These are phyloP conservation scores for Semnornis frantzii DNA, from an alignment of 2,113 vertebrate genomes.

Conservation along the genomic window DNA sequence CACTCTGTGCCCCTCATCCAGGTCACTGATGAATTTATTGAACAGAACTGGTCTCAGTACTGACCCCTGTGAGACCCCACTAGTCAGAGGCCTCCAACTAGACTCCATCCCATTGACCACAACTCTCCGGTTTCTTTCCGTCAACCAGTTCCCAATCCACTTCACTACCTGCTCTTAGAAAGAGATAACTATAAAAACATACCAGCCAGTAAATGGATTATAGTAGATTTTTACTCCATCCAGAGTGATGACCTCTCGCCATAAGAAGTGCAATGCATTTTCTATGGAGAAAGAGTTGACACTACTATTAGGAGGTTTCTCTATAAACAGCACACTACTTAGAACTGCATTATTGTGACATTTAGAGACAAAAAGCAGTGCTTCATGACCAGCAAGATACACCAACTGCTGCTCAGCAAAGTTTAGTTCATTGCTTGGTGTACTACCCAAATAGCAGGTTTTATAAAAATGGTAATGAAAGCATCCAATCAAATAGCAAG, in stretches of 20 bases:
- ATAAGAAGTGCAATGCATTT: constrained; percentile 87
- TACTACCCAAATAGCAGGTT: not conserved
- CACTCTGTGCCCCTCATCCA: no score
- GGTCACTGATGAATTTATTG: no score
- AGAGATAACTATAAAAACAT: constrained; percentile 51
- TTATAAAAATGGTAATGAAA: not conserved
- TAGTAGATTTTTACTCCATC: constrained; percentile 93
- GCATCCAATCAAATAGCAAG: not conserved
- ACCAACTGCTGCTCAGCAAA: not conserved
- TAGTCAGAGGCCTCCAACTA: no score
- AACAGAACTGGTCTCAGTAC: no score
- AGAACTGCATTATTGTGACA: not conserved
- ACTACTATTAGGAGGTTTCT: constrained; percentile 12
- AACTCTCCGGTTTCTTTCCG: no score
- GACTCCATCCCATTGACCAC: no score
- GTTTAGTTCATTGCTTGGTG: not conserved
- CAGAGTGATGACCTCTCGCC: constrained; percentile 88
- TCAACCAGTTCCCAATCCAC: no score
- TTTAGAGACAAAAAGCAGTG: not conserved
- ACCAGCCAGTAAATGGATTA: constrained; percentile 96
- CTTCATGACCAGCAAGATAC: not conserved
- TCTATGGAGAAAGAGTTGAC: constrained; percentile 75
- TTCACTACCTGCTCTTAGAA: not conserved
- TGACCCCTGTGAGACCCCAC: no score
- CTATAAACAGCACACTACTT: not conserved